Evolutionary conservation across 2,888 invertebrate genomes (phyloP), one percentile per base, ranked within the genome.

Genomic region (Eupeodes latifasciatus): DNA sequence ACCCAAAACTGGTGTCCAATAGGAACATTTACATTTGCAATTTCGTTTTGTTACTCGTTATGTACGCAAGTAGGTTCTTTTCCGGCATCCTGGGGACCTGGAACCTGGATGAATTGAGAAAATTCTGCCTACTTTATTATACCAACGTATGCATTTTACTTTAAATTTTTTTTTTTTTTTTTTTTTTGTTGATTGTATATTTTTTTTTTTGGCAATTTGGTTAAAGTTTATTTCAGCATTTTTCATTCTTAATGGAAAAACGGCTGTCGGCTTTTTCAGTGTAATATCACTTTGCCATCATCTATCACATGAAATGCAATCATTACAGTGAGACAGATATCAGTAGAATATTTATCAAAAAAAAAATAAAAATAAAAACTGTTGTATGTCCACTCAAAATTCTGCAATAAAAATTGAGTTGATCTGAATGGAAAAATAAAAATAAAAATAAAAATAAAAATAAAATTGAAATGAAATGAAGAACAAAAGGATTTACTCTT

Each of bases 171-270:
- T 2, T 62, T 51, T 76, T 36, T 44, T 2, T 62, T 51, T 44
- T 27, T 6, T 53, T 51, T 74, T 55, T 64, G 19, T 67, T 74
- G 27, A 19, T 16, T 44, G 62, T 84, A 27, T 59, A 67, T 61
- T 34, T 34, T 51, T 61, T 66, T 51, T 61, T 71, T 66, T 72
- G 76, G 19, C 3, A 55, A 72, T 27, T 59, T 76, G 75, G 59
- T 47, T 53, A 81, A 84, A 85, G 74, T 88, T 88, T 78, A 88
- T 85, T 88, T 88, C 85, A 88, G 78, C 85, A 88, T 88, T 84
- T 88, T 88, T 88, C 88, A 85, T 85, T 19, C 81, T 85, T 85
- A 88, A 88, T 88, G 88, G 88, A 77, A 88, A 81, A 85, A 81
- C 59, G 88, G 77, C 81, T 87, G 72, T 84, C 64, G 80, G 81